phyloP scores from a whole-genome alignment of 2,888 invertebrate genomes.

The Andrena hattorfiana region DNA sequence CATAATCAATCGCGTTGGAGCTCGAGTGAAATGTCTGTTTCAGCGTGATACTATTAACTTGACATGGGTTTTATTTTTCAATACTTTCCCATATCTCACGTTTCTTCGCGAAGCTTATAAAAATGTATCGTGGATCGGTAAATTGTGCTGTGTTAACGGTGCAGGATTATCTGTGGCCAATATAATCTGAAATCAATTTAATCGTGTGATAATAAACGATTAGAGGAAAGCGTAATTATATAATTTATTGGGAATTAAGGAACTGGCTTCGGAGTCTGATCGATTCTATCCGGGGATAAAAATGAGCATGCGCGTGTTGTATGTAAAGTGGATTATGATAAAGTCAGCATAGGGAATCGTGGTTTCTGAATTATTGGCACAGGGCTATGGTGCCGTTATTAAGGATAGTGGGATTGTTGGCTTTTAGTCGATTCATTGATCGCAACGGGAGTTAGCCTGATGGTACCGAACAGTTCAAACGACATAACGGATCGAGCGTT shows the following conservation, averaged over 20 bases:
- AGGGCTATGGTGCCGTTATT: no score
- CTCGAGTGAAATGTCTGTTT: conserved; percentile 14
- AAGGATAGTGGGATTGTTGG: background rate
- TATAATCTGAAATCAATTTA: conserved; percentile 1
- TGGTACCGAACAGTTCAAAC: background rate
- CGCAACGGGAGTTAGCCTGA: background rate
- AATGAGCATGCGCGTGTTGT: background rate
- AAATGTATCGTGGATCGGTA: no score
- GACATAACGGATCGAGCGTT: background rate
- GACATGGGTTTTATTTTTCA: no score
- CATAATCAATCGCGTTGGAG: conserved; percentile 31
- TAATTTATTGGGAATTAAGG: background rate
- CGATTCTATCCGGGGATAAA: background rate
- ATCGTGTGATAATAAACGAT: background rate
- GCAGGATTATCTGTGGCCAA: background rate
- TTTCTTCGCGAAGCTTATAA: no score
- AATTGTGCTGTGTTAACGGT: no score
- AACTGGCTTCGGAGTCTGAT: background rate
- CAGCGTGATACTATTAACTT: conserved; percentile 1
- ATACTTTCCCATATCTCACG: no score
- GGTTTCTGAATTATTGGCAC: background rate
- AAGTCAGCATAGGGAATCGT: no score
- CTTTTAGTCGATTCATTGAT: background rate
- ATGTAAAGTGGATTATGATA: no score
- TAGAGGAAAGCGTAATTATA: background rate